A percentile compares a stretch with the other conserved stretches of the same genome.
Evolutionary conservation across 1,140 invertebrate genomes (phyloP).

Genomic region (Drosophila ambigua): DNA sequence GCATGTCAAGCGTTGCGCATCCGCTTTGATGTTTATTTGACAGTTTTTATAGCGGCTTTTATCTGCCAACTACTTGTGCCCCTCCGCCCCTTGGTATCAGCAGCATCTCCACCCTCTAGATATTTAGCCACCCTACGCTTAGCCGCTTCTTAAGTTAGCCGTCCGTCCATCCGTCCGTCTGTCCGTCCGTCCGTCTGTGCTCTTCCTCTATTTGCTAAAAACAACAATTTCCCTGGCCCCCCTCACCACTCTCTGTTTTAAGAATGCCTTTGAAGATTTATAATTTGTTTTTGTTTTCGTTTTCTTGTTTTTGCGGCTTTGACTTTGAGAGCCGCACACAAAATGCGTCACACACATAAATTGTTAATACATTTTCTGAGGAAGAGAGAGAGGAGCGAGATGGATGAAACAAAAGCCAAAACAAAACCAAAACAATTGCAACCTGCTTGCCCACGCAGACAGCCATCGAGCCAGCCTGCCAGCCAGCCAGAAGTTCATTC

Average conservation of each 20-base stretch:
- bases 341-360: conserved; percentile 77
- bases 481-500: conserved; percentile 46
- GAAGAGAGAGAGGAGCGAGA: conserved; percentile 29
- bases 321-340: conserved; percentile 64
- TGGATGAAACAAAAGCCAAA: conserved; percentile 1
- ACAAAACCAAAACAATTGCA: conserved; percentile 32
- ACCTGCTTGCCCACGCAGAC: conserved; percentile 60
- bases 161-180: background rate
- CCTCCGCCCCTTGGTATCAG: conserved; percentile 6
- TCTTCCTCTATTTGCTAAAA: conserved; percentile 57
- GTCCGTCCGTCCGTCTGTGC: background rate
- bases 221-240: conserved; percentile 37
- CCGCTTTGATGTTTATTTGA: conserved; percentile 83
- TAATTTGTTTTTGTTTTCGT: conserved; percentile 65
- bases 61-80: conserved; percentile 78
- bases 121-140: conserved; percentile 16
- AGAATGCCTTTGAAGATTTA: conserved; percentile 79
- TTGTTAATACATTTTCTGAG: conserved; percentile 71
- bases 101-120: background rate
- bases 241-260: conserved; percentile 18
- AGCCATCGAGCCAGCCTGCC: conserved; percentile 20
- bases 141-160: conserved; percentile 39
- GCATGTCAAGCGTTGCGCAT: conserved; percentile 83
- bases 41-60: conserved; percentile 83
- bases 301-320: conserved; percentile 62